Evolutionary conservation across 2,888 invertebrate species (phyloP), one percentile per base, ranked within the genome.

Genomic region (Eupithecia subumbrata): DNA sequence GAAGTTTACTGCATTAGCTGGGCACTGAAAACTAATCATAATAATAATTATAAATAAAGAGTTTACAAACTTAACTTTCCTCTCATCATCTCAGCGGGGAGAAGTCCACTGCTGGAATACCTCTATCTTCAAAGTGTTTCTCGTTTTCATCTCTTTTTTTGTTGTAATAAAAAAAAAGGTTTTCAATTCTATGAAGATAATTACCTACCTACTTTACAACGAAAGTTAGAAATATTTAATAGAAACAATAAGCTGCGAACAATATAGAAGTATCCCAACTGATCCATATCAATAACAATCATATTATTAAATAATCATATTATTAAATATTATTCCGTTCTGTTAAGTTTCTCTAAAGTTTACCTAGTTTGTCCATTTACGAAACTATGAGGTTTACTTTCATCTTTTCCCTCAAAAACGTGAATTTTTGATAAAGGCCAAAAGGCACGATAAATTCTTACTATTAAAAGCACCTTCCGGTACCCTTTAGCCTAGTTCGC

Each of bases 401-500:
- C 34, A 34, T 64, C 12, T 67, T 40, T 12, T 43, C n/a, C 12
- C 22, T 67, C 22, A 2, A 43, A 14, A 40, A 43, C 18, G 22
- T 67, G 52, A 67, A 22, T 70, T 66, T 72, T 70, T 72, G 56
- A 67, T 67, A 67, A 43, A 52, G 22, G 43, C 56, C 16, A 56
- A 74, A 72, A 66, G 71, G 64, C 72, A 60, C 52, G 43, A 77
- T 74, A 72, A 74, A 72, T 75, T 77, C 73, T 68, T n/a, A 73
- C 75, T 75, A 77, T 77, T 77, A 73, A 75, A 74, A 73, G 68
- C 75, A 40, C 66, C 78, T 76, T 77, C 75, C 75, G 71, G 72
- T 68, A 72, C 82, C 84, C 86, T 82, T 85, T 85, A 81, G 81
- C 77, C 82, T 67, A 77, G 73, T 80, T 85, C 83, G 80, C 81